phyloP scores from a whole-genome alignment of 2,888 invertebrate species.

The Catocala sponsa region DNA sequence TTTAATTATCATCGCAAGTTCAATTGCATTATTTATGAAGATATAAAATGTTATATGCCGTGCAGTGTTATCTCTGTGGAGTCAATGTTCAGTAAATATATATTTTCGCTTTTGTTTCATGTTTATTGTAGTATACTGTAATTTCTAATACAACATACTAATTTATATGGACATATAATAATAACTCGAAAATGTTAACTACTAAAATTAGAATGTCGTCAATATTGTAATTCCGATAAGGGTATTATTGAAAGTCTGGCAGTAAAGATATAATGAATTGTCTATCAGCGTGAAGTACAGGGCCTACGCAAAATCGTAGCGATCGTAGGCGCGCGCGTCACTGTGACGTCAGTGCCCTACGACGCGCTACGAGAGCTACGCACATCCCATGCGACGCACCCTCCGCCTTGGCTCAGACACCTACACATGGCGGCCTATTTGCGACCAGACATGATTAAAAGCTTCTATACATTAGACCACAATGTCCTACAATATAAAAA shows the following conservation, averaged over 20 bases:
- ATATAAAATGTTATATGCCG: constrained; percentile 5
- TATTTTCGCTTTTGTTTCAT: not conserved
- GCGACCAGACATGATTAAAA: not conserved
- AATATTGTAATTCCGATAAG: not conserved
- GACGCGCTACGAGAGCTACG: constrained; percentile 60
- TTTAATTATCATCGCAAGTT: constrained; percentile 5
- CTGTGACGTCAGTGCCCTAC: constrained; percentile 69
- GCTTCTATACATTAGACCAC: not conserved
- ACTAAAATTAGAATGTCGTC: not conserved
- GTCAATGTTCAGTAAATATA: constrained; percentile 6
- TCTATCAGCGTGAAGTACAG: constrained; percentile 10
- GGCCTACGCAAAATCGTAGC: constrained; percentile 62
- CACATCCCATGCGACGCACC: constrained; percentile 45
- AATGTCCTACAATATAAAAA: too few relatives aligned
- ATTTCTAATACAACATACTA: too few relatives aligned
- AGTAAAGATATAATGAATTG: constrained; percentile 7
- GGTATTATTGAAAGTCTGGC: not conserved
- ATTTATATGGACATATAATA: not conserved
- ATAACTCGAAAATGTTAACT: too few relatives aligned
- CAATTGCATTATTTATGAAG: constrained; percentile 26
- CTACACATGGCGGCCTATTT: constrained; percentile 29
- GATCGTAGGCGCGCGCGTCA: constrained; percentile 60
- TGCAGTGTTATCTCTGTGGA: constrained; percentile 9
- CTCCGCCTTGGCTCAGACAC: constrained; percentile 19
- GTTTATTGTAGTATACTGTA: not conserved